Percentiles rank a stretch among this genome's conserved stretches.
These are phyloP conservation scores for Pharmacophagus antenor DNA, from an alignment of 2,888 invertebrate species.

Conservation along the genomic window DNA sequence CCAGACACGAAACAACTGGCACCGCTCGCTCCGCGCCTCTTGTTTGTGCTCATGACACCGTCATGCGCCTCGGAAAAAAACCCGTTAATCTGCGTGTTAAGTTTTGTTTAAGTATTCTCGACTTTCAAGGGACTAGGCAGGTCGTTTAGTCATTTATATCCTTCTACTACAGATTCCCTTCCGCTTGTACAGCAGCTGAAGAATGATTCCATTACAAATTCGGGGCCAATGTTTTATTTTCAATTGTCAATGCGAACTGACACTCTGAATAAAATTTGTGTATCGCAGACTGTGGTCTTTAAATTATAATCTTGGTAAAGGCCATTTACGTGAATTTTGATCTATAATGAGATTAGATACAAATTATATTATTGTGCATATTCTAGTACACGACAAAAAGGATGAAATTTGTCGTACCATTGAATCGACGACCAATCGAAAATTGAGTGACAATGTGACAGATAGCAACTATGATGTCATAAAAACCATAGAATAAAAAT, in stretches of 20 bases:
- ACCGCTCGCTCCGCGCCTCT: conserved; percentile 78
- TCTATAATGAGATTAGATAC: conserved; percentile 27
- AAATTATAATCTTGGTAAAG: conserved; percentile 16
- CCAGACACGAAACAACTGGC: conserved; percentile 78
- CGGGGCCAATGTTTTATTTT: conserved; percentile 55
- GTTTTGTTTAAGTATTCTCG: conserved; percentile 35
- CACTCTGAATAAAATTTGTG: conserved; percentile 14
- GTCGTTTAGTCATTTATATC: conserved; percentile 66
- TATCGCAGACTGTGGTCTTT: neutral
- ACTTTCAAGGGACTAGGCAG: conserved; percentile 30
- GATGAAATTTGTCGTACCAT: conserved; percentile 54
- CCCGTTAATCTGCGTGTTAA: conserved; percentile 30
- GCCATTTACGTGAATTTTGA: conserved; percentile 12
- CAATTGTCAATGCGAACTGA: conserved; percentile 33
- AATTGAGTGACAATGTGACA: conserved; percentile 40
- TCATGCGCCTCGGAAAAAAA: conserved; percentile 52
- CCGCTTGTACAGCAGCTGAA: conserved; percentile 59
- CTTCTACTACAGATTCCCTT: conserved; percentile 67
- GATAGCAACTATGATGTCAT: conserved; percentile 39
- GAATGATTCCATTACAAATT: conserved; percentile 73
- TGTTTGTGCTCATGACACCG: conserved; percentile 81
- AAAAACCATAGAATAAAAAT: conserved; percentile 1
- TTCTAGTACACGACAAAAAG: conserved; percentile 57
- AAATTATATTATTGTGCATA: conserved; percentile 47
- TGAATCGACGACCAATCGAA: conserved; percentile 52